Percentiles rank a stretch among this genome's conserved stretches.
These are phyloP conservation scores for Erynnis tages DNA, from an alignment of 2,888 invertebrate genomes.

Conservation along the genomic window DNA sequence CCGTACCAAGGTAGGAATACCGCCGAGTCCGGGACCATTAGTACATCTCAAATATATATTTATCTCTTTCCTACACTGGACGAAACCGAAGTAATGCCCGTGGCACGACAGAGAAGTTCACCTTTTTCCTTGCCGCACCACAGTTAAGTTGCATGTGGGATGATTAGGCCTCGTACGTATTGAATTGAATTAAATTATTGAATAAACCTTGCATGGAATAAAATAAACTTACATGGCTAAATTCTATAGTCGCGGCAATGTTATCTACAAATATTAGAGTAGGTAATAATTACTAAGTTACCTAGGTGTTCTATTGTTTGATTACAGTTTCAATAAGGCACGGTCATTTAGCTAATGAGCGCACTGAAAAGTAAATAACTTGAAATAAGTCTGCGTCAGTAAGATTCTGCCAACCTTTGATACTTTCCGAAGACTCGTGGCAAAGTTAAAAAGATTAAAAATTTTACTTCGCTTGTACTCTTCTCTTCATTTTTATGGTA, in stretches of 20 bases:
- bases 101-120: no score
- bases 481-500: slow-evolving; percentile 13
- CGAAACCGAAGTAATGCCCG: no score
- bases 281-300: slow-evolving; percentile 29
- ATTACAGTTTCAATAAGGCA: slow-evolving; percentile 67
- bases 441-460: slow-evolving; percentile 49
- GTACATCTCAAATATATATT: no score
- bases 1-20: no score
- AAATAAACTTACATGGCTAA: not conserved
- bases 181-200: no score
- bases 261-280: no score
- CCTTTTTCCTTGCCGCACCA: no score
- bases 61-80: no score
- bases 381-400: slow-evolving; percentile 68
- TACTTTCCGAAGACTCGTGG: slow-evolving; percentile 47
- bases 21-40: no score
- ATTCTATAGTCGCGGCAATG: no score
- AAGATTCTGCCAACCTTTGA: slow-evolving; percentile 64
- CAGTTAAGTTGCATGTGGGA: no score
- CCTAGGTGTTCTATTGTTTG: slow-evolving; percentile 50
- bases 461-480: slow-evolving; percentile 40
- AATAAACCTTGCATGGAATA: slow-evolving; percentile 3
- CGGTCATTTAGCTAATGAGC: slow-evolving; percentile 77
- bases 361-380: slow-evolving; percentile 71
- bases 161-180: no score